These are phyloP conservation scores for Hirtodrosophila alboralis DNA, from an alignment of 2,888 invertebrate species.

Conservation along the genomic window DNA sequence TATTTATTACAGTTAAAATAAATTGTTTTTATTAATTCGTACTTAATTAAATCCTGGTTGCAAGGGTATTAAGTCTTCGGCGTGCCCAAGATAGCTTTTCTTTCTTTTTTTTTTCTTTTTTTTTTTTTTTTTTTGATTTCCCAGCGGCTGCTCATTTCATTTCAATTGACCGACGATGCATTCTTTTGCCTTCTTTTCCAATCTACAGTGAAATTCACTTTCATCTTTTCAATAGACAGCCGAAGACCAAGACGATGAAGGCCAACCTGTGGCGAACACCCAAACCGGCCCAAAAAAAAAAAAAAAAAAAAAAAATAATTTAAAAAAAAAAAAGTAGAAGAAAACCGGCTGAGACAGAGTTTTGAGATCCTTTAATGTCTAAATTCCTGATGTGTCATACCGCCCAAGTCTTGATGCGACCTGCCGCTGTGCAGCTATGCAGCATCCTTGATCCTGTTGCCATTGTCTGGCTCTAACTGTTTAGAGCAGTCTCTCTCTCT, in stretches of 20 bases:
- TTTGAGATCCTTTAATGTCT: constrained; percentile 67
- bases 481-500: constrained; percentile 32
- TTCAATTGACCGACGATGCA: constrained; percentile 64
- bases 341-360: not conserved
- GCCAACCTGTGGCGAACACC: constrained; percentile 53
- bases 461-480: constrained; percentile 65
- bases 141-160: constrained; percentile 39
- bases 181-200: constrained; percentile 41
- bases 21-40: no score
- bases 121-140: constrained; percentile 51
- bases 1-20: no score
- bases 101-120: no score
- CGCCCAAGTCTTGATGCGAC: constrained; percentile 60
- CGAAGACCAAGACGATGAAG: no score
- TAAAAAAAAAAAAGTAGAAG: no score
- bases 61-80: no score
- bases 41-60: no score
- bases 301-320: no score
- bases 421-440: constrained; percentile 48
- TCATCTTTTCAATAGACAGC: constrained; percentile 69
- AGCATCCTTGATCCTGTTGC: constrained; percentile 59
- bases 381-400: constrained; percentile 76
- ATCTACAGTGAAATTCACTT: constrained; percentile 62
- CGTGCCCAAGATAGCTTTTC: no score
- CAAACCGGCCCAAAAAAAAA: constrained; percentile 32